Base-by-base conservation (phyloP, 2,113 vertebrate species). In the Ochotona princeps region DNA sequence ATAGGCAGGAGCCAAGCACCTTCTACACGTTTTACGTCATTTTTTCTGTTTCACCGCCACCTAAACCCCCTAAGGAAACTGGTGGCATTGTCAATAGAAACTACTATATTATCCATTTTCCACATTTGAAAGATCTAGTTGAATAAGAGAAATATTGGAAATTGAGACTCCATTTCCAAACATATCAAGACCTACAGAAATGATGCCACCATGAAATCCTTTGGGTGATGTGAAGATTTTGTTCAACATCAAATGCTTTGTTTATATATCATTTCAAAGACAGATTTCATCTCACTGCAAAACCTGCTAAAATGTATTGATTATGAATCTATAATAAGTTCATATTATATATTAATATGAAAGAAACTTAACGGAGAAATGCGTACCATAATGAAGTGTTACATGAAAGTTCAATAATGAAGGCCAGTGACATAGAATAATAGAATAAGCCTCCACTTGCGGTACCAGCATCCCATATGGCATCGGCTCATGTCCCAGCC, bases 41-140 rank as follows among this genome's bases (percentile, higher is more conserved):
- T 57, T 93, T 57, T 83, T 75, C 15, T n/a, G 2, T 70, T 82
- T 67, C 66, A 51, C 44, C 85, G 26, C 18, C 23, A 7, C 2
- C 10, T 90, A 76, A 86, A 60, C 20, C 14, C 82, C 54, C 51
- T 54, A 44, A 82, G 26, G 44, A 94, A 92, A 76, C 63, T 14
- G 32, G 28, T 63, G 15, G 35, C 83, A 75, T 7, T 35, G 32
- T 78, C 51, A 86, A 86, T 86, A 38, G 17, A 75, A 92, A 65
- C 25, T 12, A 47, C 35, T 75, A 1, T 90, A 81, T 91, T 83
- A 63, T 78, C 44, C 85, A 5, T 63, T 66, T 93, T 75, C 61
- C n/a, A n/a, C 12, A 79, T 67, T 30, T 93, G 49, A 94, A 94
- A 89, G 28, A 90, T 87, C 69, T 93, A 82, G 89, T 60, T 91